Percentiles rank a stretch among this genome's conserved stretches.
phyloP scores from a whole-genome alignment of 2,797 vertebrate species.

The Enteromius treurensis region DNA sequence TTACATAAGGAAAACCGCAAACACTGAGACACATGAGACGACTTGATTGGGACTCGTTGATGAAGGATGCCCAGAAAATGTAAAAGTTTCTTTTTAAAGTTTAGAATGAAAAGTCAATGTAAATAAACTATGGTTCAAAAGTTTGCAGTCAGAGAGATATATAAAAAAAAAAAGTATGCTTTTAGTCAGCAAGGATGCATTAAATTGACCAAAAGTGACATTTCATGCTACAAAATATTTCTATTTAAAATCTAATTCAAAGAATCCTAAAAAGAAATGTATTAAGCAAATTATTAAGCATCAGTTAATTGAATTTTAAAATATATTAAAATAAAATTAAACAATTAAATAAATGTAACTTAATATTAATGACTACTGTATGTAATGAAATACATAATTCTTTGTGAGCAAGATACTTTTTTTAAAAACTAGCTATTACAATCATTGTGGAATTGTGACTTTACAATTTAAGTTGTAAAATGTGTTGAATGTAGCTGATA shows the following conservation, averaged over 20 bases:
- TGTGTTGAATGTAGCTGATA: background rate
- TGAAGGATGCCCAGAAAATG: slow-evolving; percentile 20
- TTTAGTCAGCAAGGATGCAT: background rate
- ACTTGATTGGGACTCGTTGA: background rate
- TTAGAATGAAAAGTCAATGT: background rate
- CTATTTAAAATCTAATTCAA: background rate
- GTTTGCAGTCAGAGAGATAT: background rate
- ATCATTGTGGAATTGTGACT: no score
- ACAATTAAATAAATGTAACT: background rate
- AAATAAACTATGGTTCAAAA: background rate
- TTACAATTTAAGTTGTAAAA: background rate
- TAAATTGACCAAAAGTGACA: background rate
- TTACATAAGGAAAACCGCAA: slow-evolving; percentile 64
- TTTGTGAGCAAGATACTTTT: background rate
- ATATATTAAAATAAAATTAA: background rate
- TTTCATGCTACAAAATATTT: background rate
- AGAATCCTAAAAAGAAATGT: background rate
- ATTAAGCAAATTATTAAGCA: background rate
- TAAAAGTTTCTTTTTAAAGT: background rate
- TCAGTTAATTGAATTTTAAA: background rate
- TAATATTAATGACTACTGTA: background rate
- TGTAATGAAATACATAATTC: background rate
- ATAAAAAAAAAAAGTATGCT: background rate
- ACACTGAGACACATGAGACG: slow-evolving; percentile 50
- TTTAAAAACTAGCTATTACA: background rate